Percentiles rank a stretch among this genome's conserved stretches.
phyloP scores from a whole-genome alignment of 2,113 vertebrate genomes.

The Peromyscus maniculatus region DNA sequence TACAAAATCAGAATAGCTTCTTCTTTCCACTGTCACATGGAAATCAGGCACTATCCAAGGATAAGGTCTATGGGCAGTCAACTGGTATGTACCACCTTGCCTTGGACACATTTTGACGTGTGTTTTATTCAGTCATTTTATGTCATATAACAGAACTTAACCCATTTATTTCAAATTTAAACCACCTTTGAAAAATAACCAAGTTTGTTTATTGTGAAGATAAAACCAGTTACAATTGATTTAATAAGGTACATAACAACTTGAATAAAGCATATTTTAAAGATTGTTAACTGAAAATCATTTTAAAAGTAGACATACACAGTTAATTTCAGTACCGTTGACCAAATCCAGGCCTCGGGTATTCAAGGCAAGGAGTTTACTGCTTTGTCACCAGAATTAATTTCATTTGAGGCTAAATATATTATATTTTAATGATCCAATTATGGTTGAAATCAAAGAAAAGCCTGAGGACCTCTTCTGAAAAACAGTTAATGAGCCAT shows the following conservation, averaged over 20 bases:
- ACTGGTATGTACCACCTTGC: neutral
- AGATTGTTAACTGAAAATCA: neutral
- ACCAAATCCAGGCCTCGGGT: neutral
- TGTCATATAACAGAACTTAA: neutral
- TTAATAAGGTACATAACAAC: neutral
- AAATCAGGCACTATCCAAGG: neutral
- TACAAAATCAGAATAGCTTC: neutral
- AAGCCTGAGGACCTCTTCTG: neutral
- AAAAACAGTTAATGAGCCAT: neutral
- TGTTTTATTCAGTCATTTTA: neutral
- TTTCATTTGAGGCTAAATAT: neutral
- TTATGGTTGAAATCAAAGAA: neutral
- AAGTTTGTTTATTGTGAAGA: neutral
- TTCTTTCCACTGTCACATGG: neutral
- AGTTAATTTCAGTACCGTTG: neutral
- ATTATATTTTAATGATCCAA: neutral
- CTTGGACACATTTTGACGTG: neutral
- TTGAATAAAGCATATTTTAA: slow-evolving; percentile 10
- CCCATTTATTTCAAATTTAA: neutral
- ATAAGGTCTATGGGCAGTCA: neutral
- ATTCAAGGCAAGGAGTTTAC: neutral
- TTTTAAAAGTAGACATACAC: neutral
- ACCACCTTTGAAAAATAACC: neutral
- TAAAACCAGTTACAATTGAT: neutral
- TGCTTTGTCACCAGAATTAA: neutral